phyloP scores from a whole-genome alignment of 30 jellyfish, hydroid and myxozoan species.

The Pseudorhiza aurosa region DNA sequence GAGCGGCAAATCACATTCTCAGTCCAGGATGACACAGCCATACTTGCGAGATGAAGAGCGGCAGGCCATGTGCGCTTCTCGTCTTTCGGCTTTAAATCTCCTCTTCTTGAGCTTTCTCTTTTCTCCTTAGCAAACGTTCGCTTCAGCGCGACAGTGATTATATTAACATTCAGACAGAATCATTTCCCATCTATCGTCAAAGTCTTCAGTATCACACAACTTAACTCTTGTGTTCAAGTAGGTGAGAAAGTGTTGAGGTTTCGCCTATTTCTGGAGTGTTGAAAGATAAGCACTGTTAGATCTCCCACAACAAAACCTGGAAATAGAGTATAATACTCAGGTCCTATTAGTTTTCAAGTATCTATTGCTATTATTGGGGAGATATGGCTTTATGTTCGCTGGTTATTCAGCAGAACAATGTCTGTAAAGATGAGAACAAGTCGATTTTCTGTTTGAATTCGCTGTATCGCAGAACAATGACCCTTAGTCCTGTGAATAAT shows the following conservation, averaged over 20 bases:
- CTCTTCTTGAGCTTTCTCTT: background rate
- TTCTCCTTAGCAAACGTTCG: background rate
- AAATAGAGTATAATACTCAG: constrained; percentile 23
- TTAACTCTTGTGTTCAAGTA: constrained; percentile 4
- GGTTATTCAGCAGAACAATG: constrained; percentile 62
- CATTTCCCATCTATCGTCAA: constrained; percentile 22
- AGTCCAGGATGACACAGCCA: background rate
- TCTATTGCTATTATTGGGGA: constrained; percentile 70
- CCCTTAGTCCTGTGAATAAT: constrained; percentile 53
- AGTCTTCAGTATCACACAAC: constrained; percentile 3
- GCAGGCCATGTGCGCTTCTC: background rate
- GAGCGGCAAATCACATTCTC: constrained; percentile 19
- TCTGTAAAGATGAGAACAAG: constrained; percentile 45
- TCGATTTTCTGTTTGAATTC: constrained; percentile 61
- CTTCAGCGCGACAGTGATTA: background rate
- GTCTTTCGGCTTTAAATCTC: background rate
- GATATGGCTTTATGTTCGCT: constrained; percentile 65
- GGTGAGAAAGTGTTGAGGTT: constrained; percentile 45
- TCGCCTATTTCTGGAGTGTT: constrained; percentile 28
- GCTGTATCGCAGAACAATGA: constrained; percentile 48
- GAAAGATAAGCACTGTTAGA: constrained; percentile 22
- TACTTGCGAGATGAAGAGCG: background rate
- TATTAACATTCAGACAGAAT: background rate
- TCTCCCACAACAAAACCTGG: constrained; percentile 65
- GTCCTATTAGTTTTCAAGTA: constrained; percentile 50